phyloP scores from a whole-genome alignment of 2,113 vertebrate species.

The Andinoacara biseriatus region DNA sequence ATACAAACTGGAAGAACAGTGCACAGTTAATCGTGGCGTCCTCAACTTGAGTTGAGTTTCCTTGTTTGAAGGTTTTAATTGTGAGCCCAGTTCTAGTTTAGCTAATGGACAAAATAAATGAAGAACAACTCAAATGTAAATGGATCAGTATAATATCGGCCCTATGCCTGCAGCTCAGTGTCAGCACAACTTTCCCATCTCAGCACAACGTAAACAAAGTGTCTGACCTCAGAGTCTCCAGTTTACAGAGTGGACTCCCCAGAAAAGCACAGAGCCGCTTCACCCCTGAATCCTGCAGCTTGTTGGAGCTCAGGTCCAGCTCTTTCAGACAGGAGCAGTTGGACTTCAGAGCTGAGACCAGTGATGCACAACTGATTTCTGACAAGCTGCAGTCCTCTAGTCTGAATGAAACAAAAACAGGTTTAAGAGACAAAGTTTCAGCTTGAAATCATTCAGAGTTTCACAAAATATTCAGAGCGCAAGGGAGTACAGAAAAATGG shows the following conservation, averaged over 20 bases:
- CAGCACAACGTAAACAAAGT: neutral
- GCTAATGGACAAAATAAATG: no score
- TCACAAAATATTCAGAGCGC: neutral
- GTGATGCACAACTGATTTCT: neutral
- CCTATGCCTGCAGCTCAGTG: neutral
- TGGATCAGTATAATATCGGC: neutral
- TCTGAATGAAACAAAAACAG: neutral
- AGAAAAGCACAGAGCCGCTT: neutral
- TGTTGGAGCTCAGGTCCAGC: constrained; percentile 8
- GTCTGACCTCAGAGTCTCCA: constrained; percentile 1
- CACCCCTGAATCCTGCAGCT: neutral
- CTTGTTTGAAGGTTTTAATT: no score
- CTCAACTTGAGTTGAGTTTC: no score
- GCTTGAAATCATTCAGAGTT: neutral
- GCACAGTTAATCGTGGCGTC: no score
- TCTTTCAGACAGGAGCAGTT: neutral
- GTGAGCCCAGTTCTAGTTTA: no score
- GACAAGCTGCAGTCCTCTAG: neutral
- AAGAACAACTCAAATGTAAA: neutral
- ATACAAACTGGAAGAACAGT: no score
- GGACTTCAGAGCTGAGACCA: neutral
- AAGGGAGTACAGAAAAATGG: neutral
- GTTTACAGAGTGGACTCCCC: neutral
- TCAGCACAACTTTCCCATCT: neutral
- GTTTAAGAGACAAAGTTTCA: neutral